phyloP scores from a whole-genome alignment of 2,113 vertebrate genomes.

The Colaptes auratus region DNA sequence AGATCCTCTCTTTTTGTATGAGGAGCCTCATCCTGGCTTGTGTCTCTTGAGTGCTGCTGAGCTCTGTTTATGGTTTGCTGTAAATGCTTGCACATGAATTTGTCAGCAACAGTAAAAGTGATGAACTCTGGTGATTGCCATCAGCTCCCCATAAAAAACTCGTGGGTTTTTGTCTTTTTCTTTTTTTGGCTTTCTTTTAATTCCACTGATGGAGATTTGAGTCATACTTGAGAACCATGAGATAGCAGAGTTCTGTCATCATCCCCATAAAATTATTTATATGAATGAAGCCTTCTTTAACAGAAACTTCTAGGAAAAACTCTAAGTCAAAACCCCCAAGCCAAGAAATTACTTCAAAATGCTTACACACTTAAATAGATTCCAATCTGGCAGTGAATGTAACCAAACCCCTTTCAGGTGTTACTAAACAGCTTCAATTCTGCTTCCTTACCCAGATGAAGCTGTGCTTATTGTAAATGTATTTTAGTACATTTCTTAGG shows the following conservation, averaged over 20 bases:
- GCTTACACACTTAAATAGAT: not conserved
- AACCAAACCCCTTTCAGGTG: not conserved
- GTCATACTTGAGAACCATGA: not conserved
- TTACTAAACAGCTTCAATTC: not conserved
- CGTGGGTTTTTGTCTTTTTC: not conserved
- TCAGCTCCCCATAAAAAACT: not conserved
- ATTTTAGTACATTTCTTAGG: not conserved
- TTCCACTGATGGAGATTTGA: not conserved
- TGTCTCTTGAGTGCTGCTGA: not conserved
- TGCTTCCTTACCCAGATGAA: not conserved
- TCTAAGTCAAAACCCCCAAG: not conserved
- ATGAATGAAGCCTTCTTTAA: not conserved
- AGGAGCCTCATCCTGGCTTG: not conserved
- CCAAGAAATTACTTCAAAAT: not conserved
- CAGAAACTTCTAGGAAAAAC: not conserved
- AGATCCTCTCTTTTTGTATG: not conserved
- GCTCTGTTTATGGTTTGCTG: not conserved
- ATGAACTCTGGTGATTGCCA: not conserved
- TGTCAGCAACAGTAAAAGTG: slow-evolving; percentile 13
- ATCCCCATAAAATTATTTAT: not conserved
- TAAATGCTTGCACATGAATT: slow-evolving; percentile 23
- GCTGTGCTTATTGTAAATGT: not conserved
- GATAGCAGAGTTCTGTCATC: not conserved
- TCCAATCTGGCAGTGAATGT: not conserved
- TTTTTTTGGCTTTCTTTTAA: not conserved